Conservation (phyloP, 2,113 vertebrate genomes). For the Copsychus sechellarum region DNA sequence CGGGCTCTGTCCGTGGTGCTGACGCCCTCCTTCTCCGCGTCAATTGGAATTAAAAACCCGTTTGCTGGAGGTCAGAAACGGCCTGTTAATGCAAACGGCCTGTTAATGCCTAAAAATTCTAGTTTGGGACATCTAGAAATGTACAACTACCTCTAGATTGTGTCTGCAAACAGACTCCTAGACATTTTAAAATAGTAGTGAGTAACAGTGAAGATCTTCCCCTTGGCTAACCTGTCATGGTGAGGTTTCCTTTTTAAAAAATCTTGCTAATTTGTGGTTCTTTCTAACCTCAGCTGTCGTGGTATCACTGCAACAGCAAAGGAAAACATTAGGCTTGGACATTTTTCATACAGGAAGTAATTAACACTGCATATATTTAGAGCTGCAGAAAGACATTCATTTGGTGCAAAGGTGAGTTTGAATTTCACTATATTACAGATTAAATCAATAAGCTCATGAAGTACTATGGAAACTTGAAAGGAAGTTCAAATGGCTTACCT, state of each 20-base stretch:
- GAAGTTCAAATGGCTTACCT: neutral
- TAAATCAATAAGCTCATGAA: neutral
- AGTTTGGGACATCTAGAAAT: neutral
- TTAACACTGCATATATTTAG: neutral
- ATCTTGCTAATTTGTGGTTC: neutral
- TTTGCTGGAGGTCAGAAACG: too few relatives aligned
- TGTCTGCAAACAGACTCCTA: neutral
- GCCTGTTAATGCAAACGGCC: neutral
- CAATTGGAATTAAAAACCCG: neutral
- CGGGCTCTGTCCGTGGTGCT: constrained; percentile 78
- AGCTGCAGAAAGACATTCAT: neutral
- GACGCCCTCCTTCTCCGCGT: neutral
- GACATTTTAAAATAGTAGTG: neutral
- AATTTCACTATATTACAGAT: neutral
- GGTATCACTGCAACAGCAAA: neutral
- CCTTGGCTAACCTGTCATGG: neutral
- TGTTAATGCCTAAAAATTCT: neutral
- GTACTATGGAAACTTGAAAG: neutral
- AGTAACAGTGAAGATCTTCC: neutral
- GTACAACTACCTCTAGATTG: neutral
- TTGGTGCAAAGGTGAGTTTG: neutral
- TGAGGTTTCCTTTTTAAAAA: neutral
- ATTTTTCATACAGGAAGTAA: neutral
- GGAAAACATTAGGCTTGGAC: neutral
- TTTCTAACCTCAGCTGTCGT: neutral